Evolutionary conservation across 2,797 vertebrate genomes (phyloP).

Genomic region (Semotilus atromaculatus): DNA sequence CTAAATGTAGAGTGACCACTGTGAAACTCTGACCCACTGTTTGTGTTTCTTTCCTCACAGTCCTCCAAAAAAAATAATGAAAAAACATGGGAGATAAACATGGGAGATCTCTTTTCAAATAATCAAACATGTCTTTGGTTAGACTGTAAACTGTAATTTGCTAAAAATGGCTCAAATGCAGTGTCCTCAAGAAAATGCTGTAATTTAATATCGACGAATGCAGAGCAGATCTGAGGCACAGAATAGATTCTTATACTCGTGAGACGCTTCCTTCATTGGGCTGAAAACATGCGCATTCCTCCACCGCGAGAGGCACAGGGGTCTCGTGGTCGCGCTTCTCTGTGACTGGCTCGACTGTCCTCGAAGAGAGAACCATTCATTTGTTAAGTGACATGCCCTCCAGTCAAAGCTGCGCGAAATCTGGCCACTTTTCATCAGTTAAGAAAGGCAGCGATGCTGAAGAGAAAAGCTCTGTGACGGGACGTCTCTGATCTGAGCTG

Average conservation of each 20-base stretch:
- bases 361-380: constrained; percentile 76
- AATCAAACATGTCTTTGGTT: constrained; percentile 11
- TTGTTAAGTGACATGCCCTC: constrained; percentile 72
- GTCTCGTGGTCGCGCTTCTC: constrained; percentile 69
- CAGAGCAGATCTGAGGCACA: constrained; percentile 37
- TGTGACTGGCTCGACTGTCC: constrained; percentile 74
- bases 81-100: background rate
- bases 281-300: constrained; percentile 66
- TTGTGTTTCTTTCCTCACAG: constrained; percentile 14
- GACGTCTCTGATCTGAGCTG: constrained; percentile 42
- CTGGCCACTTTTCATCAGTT: constrained; percentile 70
- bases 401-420: constrained; percentile 67
- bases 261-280: constrained; percentile 52
- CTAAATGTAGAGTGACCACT: constrained; percentile 9
- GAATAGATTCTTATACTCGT: constrained; percentile 25
- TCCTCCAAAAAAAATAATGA: background rate
- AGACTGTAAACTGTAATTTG: constrained; percentile 3
- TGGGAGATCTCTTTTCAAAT: constrained; percentile 11
- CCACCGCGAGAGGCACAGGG: constrained; percentile 67
- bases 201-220: constrained; percentile 28
- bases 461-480: constrained; percentile 62
- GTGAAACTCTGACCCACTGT: constrained; percentile 16
- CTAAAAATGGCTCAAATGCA: background rate
- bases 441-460: constrained; percentile 60
- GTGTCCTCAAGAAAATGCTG: constrained; percentile 10